Base-by-base conservation (phyloP, 1,140 invertebrate species). In the Drosophila pectinifera region DNA sequence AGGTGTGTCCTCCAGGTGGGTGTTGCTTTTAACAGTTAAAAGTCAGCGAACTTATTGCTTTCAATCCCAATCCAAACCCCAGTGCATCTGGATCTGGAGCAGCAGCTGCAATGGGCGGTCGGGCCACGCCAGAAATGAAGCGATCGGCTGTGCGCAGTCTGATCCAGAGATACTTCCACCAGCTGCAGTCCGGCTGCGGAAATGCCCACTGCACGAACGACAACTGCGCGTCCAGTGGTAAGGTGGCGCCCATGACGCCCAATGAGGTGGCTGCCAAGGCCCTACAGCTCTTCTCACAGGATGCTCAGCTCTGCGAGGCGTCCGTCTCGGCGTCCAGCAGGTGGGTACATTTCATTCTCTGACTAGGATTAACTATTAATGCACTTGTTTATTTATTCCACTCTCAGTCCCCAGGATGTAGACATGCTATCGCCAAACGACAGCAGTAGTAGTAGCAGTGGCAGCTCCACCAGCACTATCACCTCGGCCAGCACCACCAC, bases 121-220 rank as follows among this genome's bases (percentile, higher is more conserved):
- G 76, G 6, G 76, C 83, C 57, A 84, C 83, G 18, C 95, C 95
- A 93, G 95, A 95, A 85, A 97, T 97, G 96, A 98, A 98, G 94
- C 94, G 97, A 80, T 95, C 96, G 72, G 96, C 96, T 73, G 97
- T 96, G 22, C 97, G 95, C 92, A 96, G 97, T 92, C 93, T 98
- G 43, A 98, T 98, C 69, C 96, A 98, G 92, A 95, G 96, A 77
- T 98, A 98, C 93, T 98, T 98, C 92, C 97, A 97, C 93, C 97
- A 98, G 93, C 93, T 98, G 58, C 96, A 96, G 13, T 96, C 98
- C 92, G 97, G 97, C 64, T 98, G 97, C 93, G 97, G 97, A 7
- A 97, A 98, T 92, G 93, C 94, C 8, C 93, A 95, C 57, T 98
- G 97, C 93, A 94, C 95, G 73, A 98, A 98, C 93, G 94, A 95